Percentiles rank a stretch among this genome's conserved stretches.
Conservation (phyloP, 2,113 vertebrate genomes). For the Corydoras sp. region DNA sequence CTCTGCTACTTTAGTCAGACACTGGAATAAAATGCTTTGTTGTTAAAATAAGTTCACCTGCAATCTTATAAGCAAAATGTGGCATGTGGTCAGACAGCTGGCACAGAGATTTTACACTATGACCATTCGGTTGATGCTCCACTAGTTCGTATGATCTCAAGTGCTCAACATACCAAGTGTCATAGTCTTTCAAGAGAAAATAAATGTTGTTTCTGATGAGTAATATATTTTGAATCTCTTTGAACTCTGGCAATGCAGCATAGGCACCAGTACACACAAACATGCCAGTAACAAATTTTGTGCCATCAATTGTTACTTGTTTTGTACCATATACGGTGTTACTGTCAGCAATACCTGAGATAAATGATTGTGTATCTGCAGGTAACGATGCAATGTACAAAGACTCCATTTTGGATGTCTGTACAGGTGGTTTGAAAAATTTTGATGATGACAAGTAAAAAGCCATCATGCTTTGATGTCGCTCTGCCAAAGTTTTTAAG, state of each 20-base stretch:
- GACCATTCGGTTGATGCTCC: background rate
- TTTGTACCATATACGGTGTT: constrained; percentile 34
- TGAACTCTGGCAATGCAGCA: constrained; percentile 39
- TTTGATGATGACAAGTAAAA: background rate
- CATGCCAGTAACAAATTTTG: constrained; percentile 22
- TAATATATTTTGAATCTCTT: constrained; percentile 37
- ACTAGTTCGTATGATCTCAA: constrained; percentile 29
- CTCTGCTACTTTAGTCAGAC: constrained; percentile 24
- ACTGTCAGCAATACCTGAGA: constrained; percentile 33
- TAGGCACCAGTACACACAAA: constrained; percentile 32
- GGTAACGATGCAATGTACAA: constrained; percentile 23
- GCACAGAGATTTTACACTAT: background rate
- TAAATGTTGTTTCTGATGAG: constrained; percentile 27
- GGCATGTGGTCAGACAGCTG: background rate
- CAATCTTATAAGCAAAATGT: constrained; percentile 27
- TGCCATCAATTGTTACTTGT: background rate
- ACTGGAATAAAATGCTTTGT: constrained; percentile 43
- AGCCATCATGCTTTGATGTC: constrained; percentile 14
- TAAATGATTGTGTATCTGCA: constrained; percentile 17
- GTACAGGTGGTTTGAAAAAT: too few species aligned
- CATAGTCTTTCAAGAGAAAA: constrained; percentile 35
- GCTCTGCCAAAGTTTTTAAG: background rate
- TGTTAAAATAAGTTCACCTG: constrained; percentile 31
- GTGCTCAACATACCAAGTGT: constrained; percentile 41
- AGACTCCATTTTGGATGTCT: too few species aligned